These are phyloP conservation scores for Pogoniulus pusillus DNA, from an alignment of 2,797 vertebrate genomes.

Conservation along the genomic window DNA sequence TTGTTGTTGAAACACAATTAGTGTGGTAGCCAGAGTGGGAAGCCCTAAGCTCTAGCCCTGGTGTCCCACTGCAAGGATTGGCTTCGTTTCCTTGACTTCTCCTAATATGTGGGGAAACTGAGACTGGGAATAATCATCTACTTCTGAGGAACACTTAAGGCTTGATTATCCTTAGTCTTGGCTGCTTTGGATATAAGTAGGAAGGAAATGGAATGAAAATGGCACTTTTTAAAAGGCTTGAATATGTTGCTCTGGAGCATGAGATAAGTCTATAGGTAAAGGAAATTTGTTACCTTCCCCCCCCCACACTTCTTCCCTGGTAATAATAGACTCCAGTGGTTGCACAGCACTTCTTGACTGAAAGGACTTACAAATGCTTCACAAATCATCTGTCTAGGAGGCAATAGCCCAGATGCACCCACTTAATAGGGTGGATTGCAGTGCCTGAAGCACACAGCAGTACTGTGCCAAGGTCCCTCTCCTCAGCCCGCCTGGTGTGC, in stretches of 20 bases:
- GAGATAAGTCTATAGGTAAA: constrained; percentile 58
- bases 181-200: constrained; percentile 49
- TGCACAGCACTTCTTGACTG: constrained; percentile 22
- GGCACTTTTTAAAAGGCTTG: constrained; percentile 1
- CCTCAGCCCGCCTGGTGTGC: not conserved
- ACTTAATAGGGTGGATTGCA: not conserved
- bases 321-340: constrained; percentile 33
- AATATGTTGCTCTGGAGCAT: constrained; percentile 39
- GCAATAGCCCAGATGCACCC: constrained; percentile 22
- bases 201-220: constrained; percentile 53
- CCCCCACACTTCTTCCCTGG: not conserved
- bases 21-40: not conserved
- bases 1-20: not conserved
- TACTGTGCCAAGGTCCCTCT: not conserved
- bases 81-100: not conserved
- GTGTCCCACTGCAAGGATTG: too few species aligned
- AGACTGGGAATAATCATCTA: constrained; percentile 31
- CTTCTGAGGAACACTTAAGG: constrained; percentile 51
- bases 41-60: not conserved
- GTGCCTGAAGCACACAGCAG: not conserved
- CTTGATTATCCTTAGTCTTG: constrained; percentile 55
- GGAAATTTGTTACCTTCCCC: constrained; percentile 14
- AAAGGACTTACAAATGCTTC: constrained; percentile 36
- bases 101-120: not conserved
- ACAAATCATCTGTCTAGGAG: constrained; percentile 41